phyloP scores from a whole-genome alignment of 2,113 vertebrate genomes.

The Paramisgurnus dabryanus region DNA sequence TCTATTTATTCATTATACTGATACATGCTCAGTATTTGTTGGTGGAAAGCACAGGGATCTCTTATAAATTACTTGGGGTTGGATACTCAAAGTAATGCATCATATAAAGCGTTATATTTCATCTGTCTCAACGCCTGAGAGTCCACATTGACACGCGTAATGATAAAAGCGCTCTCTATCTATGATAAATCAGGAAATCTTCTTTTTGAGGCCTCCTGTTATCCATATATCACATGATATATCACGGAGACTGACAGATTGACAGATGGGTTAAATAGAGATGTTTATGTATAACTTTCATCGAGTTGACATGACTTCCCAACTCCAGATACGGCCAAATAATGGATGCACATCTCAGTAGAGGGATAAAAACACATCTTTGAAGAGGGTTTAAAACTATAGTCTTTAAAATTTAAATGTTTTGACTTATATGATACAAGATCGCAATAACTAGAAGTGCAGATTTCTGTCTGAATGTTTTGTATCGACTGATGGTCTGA shows the following conservation, averaged over 20 bases:
- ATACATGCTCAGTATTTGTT: no score
- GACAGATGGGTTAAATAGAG: not conserved
- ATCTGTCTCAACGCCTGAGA: not conserved
- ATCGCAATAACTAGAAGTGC: not conserved
- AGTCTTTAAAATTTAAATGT: no score
- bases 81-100: no score
- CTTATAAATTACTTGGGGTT: no score
- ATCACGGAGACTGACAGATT: not conserved
- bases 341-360: not conserved
- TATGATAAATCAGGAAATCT: not conserved
- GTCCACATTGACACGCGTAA: not conserved
- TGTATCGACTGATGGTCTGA: slow-evolving; percentile 28
- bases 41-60: no score
- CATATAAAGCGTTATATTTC: not conserved
- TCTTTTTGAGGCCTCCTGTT: not conserved
- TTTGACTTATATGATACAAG: not conserved
- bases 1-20: no score
- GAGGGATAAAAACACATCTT: not conserved
- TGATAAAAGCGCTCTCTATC: not conserved
- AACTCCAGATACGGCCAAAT: not conserved
- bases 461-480: not conserved
- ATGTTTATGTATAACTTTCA: slow-evolving; percentile 38
- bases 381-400: not conserved
- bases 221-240: not conserved
- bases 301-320: not conserved